These are phyloP conservation scores for Pontoporia blainvillei DNA, from an alignment of 2,113 vertebrate genomes.

Conservation along the genomic window DNA sequence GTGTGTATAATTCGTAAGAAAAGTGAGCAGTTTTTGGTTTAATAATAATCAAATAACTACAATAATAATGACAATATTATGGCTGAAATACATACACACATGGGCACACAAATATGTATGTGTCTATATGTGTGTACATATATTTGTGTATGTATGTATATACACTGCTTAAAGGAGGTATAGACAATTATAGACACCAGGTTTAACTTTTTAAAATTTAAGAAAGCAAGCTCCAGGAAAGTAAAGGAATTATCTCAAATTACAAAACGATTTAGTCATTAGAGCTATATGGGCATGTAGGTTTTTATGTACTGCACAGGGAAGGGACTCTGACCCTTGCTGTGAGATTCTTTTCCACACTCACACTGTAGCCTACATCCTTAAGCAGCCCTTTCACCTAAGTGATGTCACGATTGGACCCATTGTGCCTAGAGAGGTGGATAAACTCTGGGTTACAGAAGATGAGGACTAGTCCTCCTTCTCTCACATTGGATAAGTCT, in stretches of 20 bases:
- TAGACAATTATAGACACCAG: not conserved
- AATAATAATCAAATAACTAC: not conserved
- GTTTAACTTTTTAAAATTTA: not conserved
- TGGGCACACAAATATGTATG: rapidly evolving
- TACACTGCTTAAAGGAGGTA: not conserved
- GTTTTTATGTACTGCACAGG: no score
- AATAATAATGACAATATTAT: not conserved
- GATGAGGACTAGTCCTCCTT: not conserved
- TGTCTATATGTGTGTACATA: not conserved
- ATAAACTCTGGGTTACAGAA: not conserved
- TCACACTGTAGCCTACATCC: not conserved
- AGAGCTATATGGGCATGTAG: not conserved
- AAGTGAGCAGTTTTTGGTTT: not conserved
- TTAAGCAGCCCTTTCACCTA: not conserved
- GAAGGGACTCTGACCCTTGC: not conserved
- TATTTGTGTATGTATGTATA: not conserved
- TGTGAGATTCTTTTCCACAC: not conserved
- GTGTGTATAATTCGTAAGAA: not conserved
- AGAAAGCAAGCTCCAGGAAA: not conserved
- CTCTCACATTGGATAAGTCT: constrained; percentile 18
- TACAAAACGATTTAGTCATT: not conserved
- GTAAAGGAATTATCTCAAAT: not conserved
- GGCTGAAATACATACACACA: not conserved
- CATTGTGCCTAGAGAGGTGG: not conserved
- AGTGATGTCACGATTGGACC: not conserved